Evolutionary conservation across 2,888 invertebrate species (phyloP), one percentile per base, ranked within the genome.

Genomic region (Trilocha varians): DNA sequence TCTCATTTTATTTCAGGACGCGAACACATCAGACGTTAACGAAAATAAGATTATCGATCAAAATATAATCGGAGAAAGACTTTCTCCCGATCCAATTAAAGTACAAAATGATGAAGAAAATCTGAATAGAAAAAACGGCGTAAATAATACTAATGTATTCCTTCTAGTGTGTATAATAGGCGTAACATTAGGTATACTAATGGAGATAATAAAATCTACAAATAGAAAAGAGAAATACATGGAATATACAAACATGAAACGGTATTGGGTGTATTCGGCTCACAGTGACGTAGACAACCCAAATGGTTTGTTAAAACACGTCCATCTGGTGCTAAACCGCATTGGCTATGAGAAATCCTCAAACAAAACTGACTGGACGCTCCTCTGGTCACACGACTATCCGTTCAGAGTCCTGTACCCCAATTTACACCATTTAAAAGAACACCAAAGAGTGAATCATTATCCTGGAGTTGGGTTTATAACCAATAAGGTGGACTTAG

Each of bases 361-460:
- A 0, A 78, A 88, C 25, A 61, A 78, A 6, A 73, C 87, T 0
- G 85, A 91, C 1, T 98, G 98, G 97, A 91, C 93, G 65, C 83
- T 98, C 0, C 76, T 98, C 8, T 99, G 99, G 98, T 91, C 97
- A 0, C 96, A 98, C 70, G 95, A 96, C 59, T 98, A 95, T 69
- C 98, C 98, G 0, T 98, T 97, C 61, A 71, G 87, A 41, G 71
- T 67, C 0, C 65, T 93, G 8, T 85, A 86, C 40, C 63, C 79
- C 0, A 74, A 82, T 41, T 43, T 86, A n/a, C 87, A 83, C 44
- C 86, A 86, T 46, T 72, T 97, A 8, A 88, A 90, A 53, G 77
- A 89, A 0, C 85, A 93, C 65, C 96, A 97, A 68, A 91, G 87
- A 70, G 91, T 98, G 0, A 99, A 99, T 67, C 97, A 98, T 67